A percentile compares a stretch with the other conserved stretches of the same genome.
These are phyloP conservation scores for Spondyliosoma cantharus DNA, from an alignment of 2,797 vertebrate species.

Conservation along the genomic window DNA sequence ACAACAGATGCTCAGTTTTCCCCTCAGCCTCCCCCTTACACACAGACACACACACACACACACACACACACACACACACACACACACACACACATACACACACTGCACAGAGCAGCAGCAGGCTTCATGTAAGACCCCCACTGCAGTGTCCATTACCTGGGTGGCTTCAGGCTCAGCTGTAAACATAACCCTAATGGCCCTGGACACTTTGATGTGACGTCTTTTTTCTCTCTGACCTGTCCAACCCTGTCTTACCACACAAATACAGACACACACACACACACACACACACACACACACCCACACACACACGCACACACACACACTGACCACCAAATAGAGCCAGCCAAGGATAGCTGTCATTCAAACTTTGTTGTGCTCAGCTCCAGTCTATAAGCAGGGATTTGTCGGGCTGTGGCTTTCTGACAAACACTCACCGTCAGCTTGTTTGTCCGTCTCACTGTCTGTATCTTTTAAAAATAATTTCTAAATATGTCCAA, in stretches of 20 bases:
- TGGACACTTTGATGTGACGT: conserved; percentile 56
- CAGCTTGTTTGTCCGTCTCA: conserved; percentile 43
- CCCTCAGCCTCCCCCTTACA: conserved; percentile 6
- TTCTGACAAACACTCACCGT: conserved; percentile 45
- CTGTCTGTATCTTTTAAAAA: conserved; percentile 54
- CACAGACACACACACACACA: conserved; percentile 20
- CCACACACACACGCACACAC: neutral
- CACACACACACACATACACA: conserved; percentile 7
- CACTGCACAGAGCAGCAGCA: conserved; percentile 4
- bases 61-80: neutral
- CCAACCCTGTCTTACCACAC: conserved; percentile 25
- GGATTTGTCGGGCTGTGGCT: conserved; percentile 56
- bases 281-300: conserved; percentile 10
- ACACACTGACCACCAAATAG: conserved; percentile 31
- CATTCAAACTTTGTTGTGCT: conserved; percentile 57
- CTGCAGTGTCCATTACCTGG: conserved; percentile 48
- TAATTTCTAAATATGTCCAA: conserved; percentile 47
- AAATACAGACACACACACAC: neutral
- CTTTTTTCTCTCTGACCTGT: conserved; percentile 61
- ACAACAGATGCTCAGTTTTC: conserved; percentile 38
- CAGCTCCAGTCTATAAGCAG: conserved; percentile 46
- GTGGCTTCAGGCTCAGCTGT: conserved; percentile 61
- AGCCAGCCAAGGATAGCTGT: conserved; percentile 50
- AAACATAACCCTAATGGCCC: conserved; percentile 60
- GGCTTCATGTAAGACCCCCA: conserved; percentile 35